Percentiles rank a stretch among this genome's conserved stretches.
phyloP scores from a whole-genome alignment of 1,140 invertebrate species.

The Drosophila malerkotliana region DNA sequence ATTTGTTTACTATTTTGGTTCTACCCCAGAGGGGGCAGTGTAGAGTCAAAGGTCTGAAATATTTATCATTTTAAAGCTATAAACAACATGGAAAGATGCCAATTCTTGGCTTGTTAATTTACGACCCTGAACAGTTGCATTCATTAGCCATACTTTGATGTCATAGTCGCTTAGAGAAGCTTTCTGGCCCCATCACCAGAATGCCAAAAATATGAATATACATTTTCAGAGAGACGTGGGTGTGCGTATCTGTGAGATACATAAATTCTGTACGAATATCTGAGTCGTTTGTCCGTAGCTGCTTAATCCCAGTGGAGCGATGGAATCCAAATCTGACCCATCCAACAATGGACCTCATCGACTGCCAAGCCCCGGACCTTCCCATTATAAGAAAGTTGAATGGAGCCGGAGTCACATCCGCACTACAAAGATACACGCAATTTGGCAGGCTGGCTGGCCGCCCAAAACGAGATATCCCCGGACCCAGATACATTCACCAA shows the following conservation, averaged over 20 bases:
- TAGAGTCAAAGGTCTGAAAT: background rate
- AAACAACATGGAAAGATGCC: slow-evolving; percentile 11
- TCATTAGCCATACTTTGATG: slow-evolving; percentile 42
- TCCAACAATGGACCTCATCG: slow-evolving; percentile 14
- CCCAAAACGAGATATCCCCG: slow-evolving; percentile 43
- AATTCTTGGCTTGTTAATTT: slow-evolving; percentile 13
- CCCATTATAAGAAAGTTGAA: slow-evolving; percentile 57
- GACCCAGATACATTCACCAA: slow-evolving; percentile 1
- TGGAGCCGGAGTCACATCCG: slow-evolving; percentile 61
- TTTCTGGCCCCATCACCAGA: slow-evolving; percentile 11
- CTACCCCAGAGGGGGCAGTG: too few species aligned
- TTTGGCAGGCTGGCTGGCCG: slow-evolving; percentile 32
- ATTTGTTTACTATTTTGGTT: slow-evolving; percentile 15
- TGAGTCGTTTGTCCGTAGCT: slow-evolving; percentile 7
- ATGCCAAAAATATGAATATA: slow-evolving; percentile 44
- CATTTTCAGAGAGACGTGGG: slow-evolving; percentile 28
- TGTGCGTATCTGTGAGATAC: slow-evolving; percentile 20
- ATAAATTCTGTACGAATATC: slow-evolving; percentile 18
- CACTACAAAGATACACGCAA: slow-evolving; percentile 47
- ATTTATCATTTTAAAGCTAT: background rate
- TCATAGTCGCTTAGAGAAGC: slow-evolving; percentile 13
- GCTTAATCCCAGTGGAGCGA: slow-evolving; percentile 39
- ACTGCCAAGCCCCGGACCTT: slow-evolving; percentile 8
- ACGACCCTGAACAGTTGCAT: slow-evolving; percentile 28
- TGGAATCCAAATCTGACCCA: slow-evolving; percentile 33